phyloP scores from a whole-genome alignment of 2,113 vertebrate species.

The Phylloscopus trochilus region DNA sequence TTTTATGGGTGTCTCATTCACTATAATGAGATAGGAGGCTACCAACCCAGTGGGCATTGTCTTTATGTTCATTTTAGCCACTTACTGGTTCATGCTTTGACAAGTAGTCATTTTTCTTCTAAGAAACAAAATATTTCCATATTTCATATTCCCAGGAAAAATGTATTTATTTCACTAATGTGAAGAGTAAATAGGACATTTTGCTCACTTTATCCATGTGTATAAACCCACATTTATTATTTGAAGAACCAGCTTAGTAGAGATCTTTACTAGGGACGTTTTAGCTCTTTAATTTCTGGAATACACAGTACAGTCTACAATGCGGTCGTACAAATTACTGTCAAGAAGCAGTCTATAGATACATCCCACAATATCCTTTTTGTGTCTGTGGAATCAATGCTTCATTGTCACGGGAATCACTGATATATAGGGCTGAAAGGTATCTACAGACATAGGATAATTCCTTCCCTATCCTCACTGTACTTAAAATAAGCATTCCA shows the following conservation, averaged over 20 bases:
- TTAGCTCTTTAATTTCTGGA: background rate
- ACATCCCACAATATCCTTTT: background rate
- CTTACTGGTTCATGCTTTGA: background rate
- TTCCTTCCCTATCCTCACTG: background rate
- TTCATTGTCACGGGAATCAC: constrained; percentile 25
- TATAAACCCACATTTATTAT: background rate
- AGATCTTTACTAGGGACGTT: background rate
- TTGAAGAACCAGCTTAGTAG: background rate
- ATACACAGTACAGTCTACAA: background rate
- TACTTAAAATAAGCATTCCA: constrained; percentile 34
- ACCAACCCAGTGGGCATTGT: background rate
- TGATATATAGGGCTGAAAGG: background rate
- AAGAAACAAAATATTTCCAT: background rate
- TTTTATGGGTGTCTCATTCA: background rate
- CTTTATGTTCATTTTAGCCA: background rate
- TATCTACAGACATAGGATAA: constrained; percentile 25
- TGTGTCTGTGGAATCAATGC: constrained; percentile 9
- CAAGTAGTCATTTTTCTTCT: background rate
- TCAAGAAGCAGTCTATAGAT: background rate
- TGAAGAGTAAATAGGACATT: background rate
- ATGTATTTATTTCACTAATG: background rate
- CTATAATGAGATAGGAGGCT: background rate
- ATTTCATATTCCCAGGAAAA: background rate
- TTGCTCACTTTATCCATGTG: background rate
- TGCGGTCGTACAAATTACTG: background rate